These are phyloP conservation scores for Pachycephus smyrnensis DNA, from an alignment of 2,888 invertebrate genomes.

Conservation along the genomic window DNA sequence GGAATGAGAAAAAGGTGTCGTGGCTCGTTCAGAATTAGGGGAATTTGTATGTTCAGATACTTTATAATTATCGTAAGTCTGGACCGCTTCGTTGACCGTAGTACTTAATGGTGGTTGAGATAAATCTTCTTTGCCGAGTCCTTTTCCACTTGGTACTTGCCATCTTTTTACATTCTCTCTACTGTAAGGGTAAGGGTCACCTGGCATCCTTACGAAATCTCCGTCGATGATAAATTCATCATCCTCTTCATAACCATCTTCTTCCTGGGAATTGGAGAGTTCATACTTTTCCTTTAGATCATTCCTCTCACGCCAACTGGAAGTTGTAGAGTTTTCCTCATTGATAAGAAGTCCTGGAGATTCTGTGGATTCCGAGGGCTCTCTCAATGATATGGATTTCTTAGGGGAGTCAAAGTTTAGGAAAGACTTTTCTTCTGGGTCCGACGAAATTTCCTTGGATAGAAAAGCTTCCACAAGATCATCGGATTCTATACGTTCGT, in stretches of 20 bases:
- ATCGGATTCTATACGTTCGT: background rate
- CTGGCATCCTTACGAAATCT: slow-evolving; percentile 40
- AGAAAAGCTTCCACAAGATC: background rate
- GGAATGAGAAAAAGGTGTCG: background rate
- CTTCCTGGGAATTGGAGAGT: background rate
- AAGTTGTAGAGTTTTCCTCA: background rate
- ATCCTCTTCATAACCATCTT: slow-evolving; percentile 20
- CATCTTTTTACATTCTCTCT: slow-evolving; percentile 46
- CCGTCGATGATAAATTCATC: background rate
- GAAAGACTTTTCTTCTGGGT: background rate
- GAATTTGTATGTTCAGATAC: background rate
- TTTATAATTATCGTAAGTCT: background rate
- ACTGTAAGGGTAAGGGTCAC: slow-evolving; percentile 52
- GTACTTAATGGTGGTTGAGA: background rate
- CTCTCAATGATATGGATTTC: background rate
- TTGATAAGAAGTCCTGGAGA: background rate
- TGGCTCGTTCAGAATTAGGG: background rate
- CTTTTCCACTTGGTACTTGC: slow-evolving; percentile 31
- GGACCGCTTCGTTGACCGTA: background rate
- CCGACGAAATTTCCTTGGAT: background rate
- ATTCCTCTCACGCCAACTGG: background rate
- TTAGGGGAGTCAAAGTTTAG: background rate
- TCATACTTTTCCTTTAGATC: background rate
- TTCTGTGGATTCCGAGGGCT: background rate
- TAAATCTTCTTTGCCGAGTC: background rate